phyloP scores from a whole-genome alignment of 2,113 vertebrate species.

The Pteronura brasiliensis region DNA sequence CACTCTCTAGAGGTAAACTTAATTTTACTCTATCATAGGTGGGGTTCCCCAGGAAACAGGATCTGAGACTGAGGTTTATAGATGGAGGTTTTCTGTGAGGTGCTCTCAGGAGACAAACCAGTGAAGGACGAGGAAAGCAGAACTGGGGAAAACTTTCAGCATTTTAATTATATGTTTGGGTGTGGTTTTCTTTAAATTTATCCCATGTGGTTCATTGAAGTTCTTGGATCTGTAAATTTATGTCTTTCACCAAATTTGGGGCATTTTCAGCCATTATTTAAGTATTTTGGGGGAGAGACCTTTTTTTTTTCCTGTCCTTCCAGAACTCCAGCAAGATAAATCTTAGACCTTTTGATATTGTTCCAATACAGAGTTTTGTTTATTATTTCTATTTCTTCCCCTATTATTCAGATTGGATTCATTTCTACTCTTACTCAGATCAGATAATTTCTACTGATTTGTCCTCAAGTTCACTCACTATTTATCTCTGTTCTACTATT shows the following conservation, averaged over 20 bases:
- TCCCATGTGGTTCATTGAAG: background rate
- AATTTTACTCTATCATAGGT: background rate
- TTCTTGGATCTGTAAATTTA: slow-evolving; percentile 15
- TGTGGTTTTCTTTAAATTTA: background rate
- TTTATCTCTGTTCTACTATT: background rate
- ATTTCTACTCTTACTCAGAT: background rate
- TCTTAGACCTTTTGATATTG: background rate
- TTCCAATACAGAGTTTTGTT: background rate
- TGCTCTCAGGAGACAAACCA: background rate
- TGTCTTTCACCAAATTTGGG: background rate
- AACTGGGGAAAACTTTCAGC: background rate
- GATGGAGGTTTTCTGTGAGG: background rate
- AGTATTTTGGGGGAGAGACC: background rate
- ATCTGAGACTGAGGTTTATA: background rate
- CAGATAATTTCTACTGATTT: background rate
- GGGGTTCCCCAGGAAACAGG: background rate
- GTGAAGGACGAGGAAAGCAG: background rate
- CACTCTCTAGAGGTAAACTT: background rate
- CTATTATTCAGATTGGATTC: background rate
- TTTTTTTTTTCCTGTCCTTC: background rate
- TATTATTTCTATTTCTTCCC: background rate
- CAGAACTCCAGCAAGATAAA: background rate
- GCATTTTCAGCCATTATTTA: background rate
- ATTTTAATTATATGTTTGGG: background rate
- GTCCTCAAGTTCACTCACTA: background rate